Evolutionary conservation across 2,888 invertebrate genomes (phyloP), one percentile per base, ranked within the genome.

Genomic region (Eupithecia insigniata): DNA sequence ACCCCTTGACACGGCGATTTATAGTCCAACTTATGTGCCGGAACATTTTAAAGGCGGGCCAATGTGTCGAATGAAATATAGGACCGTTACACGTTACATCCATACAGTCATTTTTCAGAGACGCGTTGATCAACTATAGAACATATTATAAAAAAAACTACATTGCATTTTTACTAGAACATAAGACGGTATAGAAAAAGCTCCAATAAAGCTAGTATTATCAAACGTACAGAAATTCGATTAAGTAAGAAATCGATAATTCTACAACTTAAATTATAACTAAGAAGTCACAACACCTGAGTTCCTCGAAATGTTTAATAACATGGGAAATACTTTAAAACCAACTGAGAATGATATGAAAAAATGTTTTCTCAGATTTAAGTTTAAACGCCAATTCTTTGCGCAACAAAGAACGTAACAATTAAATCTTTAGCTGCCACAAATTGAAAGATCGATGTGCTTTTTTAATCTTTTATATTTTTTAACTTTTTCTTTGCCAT

Each of bases 1-100:
- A 90, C 90, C 93, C 92, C 91, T 91, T 91, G 91, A 90, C 88
- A 85, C 83, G 80, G 82, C 82, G 85, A 88, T 87, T 88, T 87
- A 87, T 86, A 78, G 85, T 83, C 77, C 71, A 75, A 82, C 81
- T 86, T 84, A 81, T 84, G 80, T 81, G 77, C 75, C 73, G 76
- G 79, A 79, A 80, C 78, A 80, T 83, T 83, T 82, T 80, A 83
- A 84, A 84, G 85, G 84, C 84, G 81, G 83, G 81, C 77, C 77
- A 51, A 79, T 70, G 74, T 76, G 72, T 65, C 67, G 66, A 72
- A 74, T 79, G 73, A 75, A 72, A 73, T 76, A 76, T 72, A 67
- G 58, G 39, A 67, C 69, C 65, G 65, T 70, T 75, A 64, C 51
- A 78, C 72, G 67, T 55, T 65, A 1, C 51, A 68, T 66, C 55